Conservation (phyloP, 2,888 invertebrate species). For the Chrysomela aeneicollis region DNA sequence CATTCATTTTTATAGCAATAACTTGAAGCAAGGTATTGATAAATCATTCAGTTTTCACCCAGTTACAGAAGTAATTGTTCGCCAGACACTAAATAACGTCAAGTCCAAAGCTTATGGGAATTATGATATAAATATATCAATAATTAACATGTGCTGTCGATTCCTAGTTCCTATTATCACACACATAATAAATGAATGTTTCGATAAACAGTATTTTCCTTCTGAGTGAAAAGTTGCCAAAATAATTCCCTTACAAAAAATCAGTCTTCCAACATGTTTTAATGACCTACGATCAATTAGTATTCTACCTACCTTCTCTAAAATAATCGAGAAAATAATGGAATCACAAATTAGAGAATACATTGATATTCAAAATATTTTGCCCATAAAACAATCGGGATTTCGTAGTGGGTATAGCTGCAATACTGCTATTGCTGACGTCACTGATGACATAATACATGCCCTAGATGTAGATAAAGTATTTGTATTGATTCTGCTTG, state of each 20-base stretch:
- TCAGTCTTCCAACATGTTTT: neutral
- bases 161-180: neutral
- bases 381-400: too few relatives aligned
- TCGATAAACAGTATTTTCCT: neutral
- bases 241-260: neutral
- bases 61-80: neutral
- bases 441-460: too few relatives aligned
- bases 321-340: constrained; percentile 1
- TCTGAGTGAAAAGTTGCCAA: neutral
- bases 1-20: neutral
- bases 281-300: constrained; percentile 4
- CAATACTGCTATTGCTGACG: neutral
- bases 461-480: too few relatives aligned
- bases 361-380: too few relatives aligned
- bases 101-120: neutral
- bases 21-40: neutral
- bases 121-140: neutral
- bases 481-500: neutral
- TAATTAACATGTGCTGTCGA: neutral
- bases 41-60: neutral
- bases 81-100: neutral
- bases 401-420: neutral
- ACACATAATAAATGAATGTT: neutral
- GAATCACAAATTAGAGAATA: constrained; percentile 1
- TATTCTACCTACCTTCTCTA: neutral